Conservation (phyloP, 2,888 invertebrate genomes). For the Noctua comes region DNA sequence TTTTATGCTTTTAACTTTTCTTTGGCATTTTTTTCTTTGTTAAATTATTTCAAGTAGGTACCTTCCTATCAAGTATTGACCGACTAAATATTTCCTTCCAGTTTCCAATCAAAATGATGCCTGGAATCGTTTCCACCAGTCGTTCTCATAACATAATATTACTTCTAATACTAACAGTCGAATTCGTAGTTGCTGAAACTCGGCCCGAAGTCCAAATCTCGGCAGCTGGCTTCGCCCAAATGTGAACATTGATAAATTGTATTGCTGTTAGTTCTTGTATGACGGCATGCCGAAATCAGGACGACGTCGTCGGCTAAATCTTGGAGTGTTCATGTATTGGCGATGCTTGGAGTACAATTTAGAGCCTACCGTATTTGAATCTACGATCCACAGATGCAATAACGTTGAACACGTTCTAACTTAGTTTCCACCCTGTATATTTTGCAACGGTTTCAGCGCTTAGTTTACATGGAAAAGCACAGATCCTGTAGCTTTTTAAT, state of each 20-base stretch:
- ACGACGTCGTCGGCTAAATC: neutral
- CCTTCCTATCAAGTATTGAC: neutral
- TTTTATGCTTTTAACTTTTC: neutral
- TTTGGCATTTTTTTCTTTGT: neutral
- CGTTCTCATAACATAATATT: slow-evolving; percentile 27
- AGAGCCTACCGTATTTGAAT: neutral
- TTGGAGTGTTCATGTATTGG: slow-evolving; percentile 3
- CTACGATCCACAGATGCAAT: neutral
- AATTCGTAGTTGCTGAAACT: slow-evolving; percentile 36
- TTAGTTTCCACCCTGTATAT: neutral
- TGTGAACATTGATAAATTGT: slow-evolving; percentile 51
- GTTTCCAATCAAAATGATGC: neutral
- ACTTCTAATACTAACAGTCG: slow-evolving; percentile 22
- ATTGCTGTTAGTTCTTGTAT: slow-evolving; percentile 46
- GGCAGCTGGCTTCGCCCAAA: slow-evolving; percentile 42
- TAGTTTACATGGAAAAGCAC: too few species aligned
- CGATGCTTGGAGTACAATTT: neutral
- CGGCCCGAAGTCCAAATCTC: slow-evolving; percentile 15
- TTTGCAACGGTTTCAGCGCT: too few species aligned
- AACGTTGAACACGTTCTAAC: neutral
- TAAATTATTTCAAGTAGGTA: neutral
- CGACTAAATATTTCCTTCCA: slow-evolving; percentile 12
- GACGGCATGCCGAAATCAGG: slow-evolving; percentile 31
- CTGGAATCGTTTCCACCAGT: slow-evolving; percentile 4
- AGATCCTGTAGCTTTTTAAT: too few species aligned